Percentiles rank a stretch among this genome's conserved stretches.
phyloP scores from a whole-genome alignment of 2,113 vertebrate genomes.

The Xyliphius kryptos region DNA sequence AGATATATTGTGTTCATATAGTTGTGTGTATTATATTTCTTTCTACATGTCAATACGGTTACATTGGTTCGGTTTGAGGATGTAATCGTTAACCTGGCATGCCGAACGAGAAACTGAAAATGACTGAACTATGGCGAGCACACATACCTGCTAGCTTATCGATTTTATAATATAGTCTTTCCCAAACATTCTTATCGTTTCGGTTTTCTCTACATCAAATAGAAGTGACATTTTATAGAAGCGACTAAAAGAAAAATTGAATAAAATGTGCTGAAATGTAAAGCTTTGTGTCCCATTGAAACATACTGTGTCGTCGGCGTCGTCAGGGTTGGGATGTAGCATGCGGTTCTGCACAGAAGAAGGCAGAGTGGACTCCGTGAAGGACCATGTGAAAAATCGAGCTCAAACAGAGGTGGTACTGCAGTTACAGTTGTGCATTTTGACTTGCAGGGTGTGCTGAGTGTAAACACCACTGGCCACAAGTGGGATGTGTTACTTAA shows the following conservation, averaged over 20 bases:
- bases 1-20: constrained; percentile 62
- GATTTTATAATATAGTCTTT: background rate
- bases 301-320: background rate
- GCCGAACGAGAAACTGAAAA: no score
- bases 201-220: background rate
- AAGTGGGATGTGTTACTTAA: constrained; percentile 52
- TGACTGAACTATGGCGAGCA: no score
- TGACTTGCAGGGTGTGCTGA: constrained; percentile 24
- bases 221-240: background rate
- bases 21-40: constrained; percentile 47
- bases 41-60: constrained; percentile 28
- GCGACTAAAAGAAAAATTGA: background rate
- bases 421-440: constrained; percentile 9
- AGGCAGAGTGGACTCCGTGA: constrained; percentile 1
- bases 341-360: background rate
- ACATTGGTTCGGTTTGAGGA: constrained; percentile 44
- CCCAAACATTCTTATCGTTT: background rate
- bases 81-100: background rate
- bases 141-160: background rate
- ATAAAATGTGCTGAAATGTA: background rate
- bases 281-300: background rate
- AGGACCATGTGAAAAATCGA: constrained; percentile 11
- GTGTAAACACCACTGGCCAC: background rate
- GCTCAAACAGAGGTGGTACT: background rate
- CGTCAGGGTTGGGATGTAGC: background rate